Conservation (phyloP, 2,888 invertebrate genomes). For the Ochropleura leucogaster region DNA sequence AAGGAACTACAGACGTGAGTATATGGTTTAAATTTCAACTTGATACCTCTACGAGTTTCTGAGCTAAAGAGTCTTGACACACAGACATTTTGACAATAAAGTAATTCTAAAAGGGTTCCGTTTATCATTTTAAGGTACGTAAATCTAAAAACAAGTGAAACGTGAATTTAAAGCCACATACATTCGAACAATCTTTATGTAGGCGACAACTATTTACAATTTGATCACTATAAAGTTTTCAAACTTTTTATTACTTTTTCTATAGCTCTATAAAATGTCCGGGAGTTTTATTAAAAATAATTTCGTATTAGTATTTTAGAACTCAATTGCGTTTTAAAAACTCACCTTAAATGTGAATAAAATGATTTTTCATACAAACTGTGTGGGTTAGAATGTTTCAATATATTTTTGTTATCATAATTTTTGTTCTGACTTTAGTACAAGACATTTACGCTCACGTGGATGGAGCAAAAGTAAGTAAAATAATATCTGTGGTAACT, state of each 20-base stretch:
- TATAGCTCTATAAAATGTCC: conserved; percentile 49
- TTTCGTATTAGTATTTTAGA: conserved; percentile 32
- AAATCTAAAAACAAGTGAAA: conserved; percentile 16
- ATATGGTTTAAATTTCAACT: no score
- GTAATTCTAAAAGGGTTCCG: no score
- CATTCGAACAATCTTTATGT: conserved; percentile 19
- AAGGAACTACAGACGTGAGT: no score
- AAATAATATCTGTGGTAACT: neutral
- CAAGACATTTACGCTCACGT: conserved; percentile 74
- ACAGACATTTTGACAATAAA: no score
- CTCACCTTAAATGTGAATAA: conserved; percentile 24
- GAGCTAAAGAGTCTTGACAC: no score
- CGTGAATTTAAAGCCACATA: conserved; percentile 15
- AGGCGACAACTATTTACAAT: conserved; percentile 34
- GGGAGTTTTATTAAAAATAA: conserved; percentile 34
- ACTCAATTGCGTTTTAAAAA: conserved; percentile 7
- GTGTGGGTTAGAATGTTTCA: conserved; percentile 48
- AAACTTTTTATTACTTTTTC: conserved; percentile 41
- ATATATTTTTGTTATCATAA: conserved; percentile 19
- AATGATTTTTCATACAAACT: conserved; percentile 37
- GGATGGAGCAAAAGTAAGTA: conserved; percentile 80
- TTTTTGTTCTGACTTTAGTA: conserved; percentile 31
- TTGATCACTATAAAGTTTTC: conserved; percentile 41
- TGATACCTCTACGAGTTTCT: no score
- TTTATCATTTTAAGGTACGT: no score